A percentile compares a stretch with the other conserved stretches of the same genome.
phyloP scores from a whole-genome alignment of 2,888 invertebrate species.

The Drosophila merina region DNA sequence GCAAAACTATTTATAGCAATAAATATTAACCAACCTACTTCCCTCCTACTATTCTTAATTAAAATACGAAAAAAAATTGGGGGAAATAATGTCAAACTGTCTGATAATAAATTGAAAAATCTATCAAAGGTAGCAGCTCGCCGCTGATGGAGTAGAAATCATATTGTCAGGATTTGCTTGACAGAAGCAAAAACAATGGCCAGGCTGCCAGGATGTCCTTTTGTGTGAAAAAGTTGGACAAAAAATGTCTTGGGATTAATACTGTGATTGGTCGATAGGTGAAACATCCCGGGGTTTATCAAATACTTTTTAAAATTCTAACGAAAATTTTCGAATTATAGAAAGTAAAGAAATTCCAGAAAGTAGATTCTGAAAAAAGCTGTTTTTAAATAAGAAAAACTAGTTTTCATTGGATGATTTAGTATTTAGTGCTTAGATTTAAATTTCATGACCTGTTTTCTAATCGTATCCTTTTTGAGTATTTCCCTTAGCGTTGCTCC shows the following conservation, averaged over 20 bases:
- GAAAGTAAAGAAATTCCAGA: too few species aligned
- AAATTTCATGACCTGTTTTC: too few species aligned
- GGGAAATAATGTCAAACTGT: conserved; percentile 11
- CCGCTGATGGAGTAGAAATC: conserved; percentile 43
- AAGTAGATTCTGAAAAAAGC: background rate
- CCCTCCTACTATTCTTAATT: conserved; percentile 51
- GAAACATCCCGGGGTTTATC: too few species aligned
- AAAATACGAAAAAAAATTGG: conserved; percentile 34
- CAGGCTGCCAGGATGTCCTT: conserved; percentile 21
- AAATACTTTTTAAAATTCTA: too few species aligned
- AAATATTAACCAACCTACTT: conserved; percentile 54
- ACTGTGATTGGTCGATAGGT: conserved; percentile 3
- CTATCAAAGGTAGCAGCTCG: conserved; percentile 27
- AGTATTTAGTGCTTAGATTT: too few species aligned
- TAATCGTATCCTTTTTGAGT: background rate
- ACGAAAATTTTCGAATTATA: too few species aligned
- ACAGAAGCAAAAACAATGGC: conserved; percentile 22
- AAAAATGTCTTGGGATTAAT: conserved; percentile 4
- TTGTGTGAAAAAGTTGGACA: background rate
- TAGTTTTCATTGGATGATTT: too few species aligned
- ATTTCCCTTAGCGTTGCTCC: conserved; percentile 9
- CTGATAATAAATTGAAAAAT: conserved; percentile 52
- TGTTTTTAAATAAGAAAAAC: too few species aligned
- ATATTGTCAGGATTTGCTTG: conserved; percentile 43
- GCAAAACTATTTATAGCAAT: conserved; percentile 71